A percentile compares a stretch with the other conserved stretches of the same genome.
Conservation (phyloP, 2,888 invertebrate species). For the Drosophila trichaetosa region DNA sequence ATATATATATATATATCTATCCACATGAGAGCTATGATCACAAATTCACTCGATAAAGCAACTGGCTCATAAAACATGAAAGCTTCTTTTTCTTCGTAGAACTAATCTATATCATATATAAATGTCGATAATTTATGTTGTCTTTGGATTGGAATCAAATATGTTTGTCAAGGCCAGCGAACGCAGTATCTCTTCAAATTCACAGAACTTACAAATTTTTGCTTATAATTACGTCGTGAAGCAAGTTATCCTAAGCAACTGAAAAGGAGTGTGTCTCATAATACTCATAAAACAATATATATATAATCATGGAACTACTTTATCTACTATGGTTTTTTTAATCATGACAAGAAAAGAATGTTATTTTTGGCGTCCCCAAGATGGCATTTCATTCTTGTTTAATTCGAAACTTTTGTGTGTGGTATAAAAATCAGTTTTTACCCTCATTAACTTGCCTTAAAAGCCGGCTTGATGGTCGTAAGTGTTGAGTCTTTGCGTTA, state of each 20-base stretch:
- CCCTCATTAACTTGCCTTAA: not conserved
- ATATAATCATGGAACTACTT: not conserved
- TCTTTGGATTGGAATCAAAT: no score
- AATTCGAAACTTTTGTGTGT: not conserved
- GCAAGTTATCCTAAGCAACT: not conserved
- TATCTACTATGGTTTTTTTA: not conserved
- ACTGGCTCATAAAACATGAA: not conserved
- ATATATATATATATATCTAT: not conserved
- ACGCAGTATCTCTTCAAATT: no score
- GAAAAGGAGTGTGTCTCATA: not conserved
- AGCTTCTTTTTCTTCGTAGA: not conserved
- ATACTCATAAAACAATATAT: not conserved
- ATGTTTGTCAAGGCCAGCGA: not conserved
- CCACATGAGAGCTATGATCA: not conserved
- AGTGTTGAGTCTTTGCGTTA: no score
- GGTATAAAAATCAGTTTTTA: not conserved
- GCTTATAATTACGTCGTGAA: not conserved
- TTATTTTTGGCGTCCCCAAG: not conserved
- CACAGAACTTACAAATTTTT: not conserved
- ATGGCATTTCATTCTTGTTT: not conserved
- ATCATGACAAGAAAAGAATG: not conserved
- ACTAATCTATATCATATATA: not conserved
- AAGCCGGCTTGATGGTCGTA: no score
- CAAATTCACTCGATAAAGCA: not conserved
- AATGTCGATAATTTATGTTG: not conserved